Conservation (phyloP, 2,888 invertebrate species). For the Pedicia rivosa region DNA sequence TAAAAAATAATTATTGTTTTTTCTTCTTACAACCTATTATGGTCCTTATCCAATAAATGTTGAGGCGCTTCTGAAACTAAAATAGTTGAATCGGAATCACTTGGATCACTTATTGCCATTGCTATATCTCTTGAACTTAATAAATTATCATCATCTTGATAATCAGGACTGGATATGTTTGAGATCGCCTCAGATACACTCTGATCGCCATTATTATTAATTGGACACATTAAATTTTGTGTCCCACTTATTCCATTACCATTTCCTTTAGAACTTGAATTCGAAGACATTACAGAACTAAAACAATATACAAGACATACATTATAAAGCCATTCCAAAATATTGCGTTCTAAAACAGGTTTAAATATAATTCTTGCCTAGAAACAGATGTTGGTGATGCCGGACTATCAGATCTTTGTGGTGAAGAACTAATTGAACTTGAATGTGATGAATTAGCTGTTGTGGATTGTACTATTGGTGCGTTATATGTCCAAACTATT, state of each 20-base stretch:
- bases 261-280: conserved; percentile 49
- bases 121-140: conserved; percentile 62
- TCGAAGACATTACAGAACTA: conserved; percentile 72
- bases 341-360: too few relatives aligned
- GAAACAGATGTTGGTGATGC: conserved; percentile 76
- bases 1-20: neutral
- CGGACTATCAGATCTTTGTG: conserved; percentile 47
- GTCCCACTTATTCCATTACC: conserved; percentile 17
- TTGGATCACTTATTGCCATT: conserved; percentile 77
- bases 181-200: conserved; percentile 76
- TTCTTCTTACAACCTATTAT: neutral
- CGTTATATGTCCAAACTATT: conserved; percentile 86
- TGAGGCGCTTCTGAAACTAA: conserved; percentile 65
- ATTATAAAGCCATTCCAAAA: too few relatives aligned
- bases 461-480: conserved; percentile 39
- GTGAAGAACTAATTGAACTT: conserved; percentile 32
- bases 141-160: conserved; percentile 73
- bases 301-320: too few relatives aligned
- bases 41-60: conserved; percentile 26
- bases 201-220: conserved; percentile 44
- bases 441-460: conserved; percentile 21
- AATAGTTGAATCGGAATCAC: conserved; percentile 78
- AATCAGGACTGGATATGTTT: conserved; percentile 80
- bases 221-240: conserved; percentile 21
- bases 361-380: neutral